Conservation (phyloP, 2,888 invertebrate genomes). For the Phyllotreta striolata region DNA sequence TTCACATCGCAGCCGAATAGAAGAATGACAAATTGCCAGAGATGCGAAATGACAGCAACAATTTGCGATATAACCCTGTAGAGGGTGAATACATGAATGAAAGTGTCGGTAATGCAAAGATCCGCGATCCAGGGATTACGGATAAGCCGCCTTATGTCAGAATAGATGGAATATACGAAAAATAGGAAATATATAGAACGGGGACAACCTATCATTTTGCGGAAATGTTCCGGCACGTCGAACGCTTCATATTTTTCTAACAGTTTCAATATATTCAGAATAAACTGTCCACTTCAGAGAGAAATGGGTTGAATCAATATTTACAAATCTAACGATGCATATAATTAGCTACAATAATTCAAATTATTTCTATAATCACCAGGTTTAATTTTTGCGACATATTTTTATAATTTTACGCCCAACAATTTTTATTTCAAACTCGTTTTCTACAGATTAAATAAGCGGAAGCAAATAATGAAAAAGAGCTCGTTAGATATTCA, state of each 20-base stretch:
- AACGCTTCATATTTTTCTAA: constrained; percentile 5
- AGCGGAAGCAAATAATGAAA: constrained; percentile 16
- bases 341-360: no score
- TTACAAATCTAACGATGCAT: no score
- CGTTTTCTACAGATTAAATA: constrained; percentile 13
- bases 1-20: constrained; percentile 37
- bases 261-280: constrained; percentile 17
- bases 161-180: constrained; percentile 39
- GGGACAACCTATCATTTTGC: constrained; percentile 23
- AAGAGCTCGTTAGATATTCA: constrained; percentile 49
- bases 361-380: no score
- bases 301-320: no score
- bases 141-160: constrained; percentile 49
- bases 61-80: constrained; percentile 57
- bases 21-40: constrained; percentile 56
- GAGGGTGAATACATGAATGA: constrained; percentile 59
- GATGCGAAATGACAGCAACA: constrained; percentile 56
- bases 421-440: neutral
- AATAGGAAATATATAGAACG: constrained; percentile 3
- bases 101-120: constrained; percentile 55
- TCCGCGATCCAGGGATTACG: constrained; percentile 53
- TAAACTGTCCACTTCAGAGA: neutral
- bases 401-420: no score
- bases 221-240: constrained; percentile 23
- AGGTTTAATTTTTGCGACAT: no score